Evolutionary conservation across 2,888 invertebrate species (phyloP).

Genomic region (Sesia bembeciformis): DNA sequence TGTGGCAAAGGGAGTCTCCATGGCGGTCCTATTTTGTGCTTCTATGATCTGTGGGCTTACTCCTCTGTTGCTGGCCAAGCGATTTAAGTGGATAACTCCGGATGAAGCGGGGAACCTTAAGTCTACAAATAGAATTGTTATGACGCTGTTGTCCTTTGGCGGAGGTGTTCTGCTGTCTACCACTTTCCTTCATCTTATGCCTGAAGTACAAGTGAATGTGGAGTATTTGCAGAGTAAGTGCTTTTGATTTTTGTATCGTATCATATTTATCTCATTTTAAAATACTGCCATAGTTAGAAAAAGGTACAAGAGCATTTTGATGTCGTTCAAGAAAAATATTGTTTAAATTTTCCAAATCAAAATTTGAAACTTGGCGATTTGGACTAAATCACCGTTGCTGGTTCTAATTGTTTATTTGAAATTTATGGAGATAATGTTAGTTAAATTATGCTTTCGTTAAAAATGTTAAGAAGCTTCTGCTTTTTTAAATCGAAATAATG

Average conservation of each 20-base stretch:
- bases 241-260: not conserved
- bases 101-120: constrained; percentile 61
- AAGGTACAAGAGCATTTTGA: no score
- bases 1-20: constrained; percentile 84
- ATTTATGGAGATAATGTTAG: no score
- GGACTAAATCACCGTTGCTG: no score
- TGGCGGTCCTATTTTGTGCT: constrained; percentile 83
- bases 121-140: constrained; percentile 67
- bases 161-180: constrained; percentile 89
- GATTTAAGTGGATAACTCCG: constrained; percentile 75
- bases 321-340: no score
- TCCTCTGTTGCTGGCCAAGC: constrained; percentile 81
- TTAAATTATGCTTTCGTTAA: no score
- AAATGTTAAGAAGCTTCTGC: no score
- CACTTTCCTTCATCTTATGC: constrained; percentile 86
- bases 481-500: no score
- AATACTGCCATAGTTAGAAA: no score
- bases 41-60: constrained; percentile 84
- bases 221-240: constrained; percentile 72
- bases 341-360: no score
- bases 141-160: constrained; percentile 83
- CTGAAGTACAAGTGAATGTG: constrained; percentile 83
- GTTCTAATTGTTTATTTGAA: no score
- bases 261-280: no score
- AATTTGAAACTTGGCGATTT: no score